Percentiles rank a stretch among this genome's conserved stretches.
These are phyloP conservation scores for Phrynosoma blainvillii DNA, from an alignment of 2,113 vertebrate species.

Conservation along the genomic window DNA sequence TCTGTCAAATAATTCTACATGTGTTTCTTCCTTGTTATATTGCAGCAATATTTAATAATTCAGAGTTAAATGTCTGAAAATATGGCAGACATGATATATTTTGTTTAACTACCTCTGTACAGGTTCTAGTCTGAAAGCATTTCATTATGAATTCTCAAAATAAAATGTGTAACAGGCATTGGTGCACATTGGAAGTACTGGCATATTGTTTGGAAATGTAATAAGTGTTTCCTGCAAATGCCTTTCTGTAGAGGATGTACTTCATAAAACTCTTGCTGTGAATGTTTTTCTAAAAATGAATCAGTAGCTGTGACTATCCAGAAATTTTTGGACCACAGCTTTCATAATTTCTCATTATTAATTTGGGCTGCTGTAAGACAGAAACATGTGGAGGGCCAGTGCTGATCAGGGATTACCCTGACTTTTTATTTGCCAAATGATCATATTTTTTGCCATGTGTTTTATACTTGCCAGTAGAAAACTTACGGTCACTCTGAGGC, in stretches of 20 bases:
- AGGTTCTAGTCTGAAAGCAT: neutral
- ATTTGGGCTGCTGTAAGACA: too few relatives aligned
- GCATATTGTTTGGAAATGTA: neutral
- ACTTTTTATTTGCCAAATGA: too few relatives aligned
- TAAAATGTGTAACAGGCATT: neutral
- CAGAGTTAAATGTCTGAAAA: neutral
- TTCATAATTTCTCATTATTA: too few relatives aligned
- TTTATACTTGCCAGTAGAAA: too few relatives aligned
- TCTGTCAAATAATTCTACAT: too few relatives aligned
- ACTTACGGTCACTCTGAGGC: too few relatives aligned
- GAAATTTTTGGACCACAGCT: too few relatives aligned
- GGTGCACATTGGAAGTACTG: neutral
- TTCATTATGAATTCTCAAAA: neutral
- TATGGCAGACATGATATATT: neutral
- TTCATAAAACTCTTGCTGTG: neutral
- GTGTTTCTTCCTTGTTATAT: neutral
- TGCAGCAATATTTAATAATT: neutral
- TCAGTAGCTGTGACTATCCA: too few relatives aligned
- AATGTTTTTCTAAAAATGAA: too few relatives aligned
- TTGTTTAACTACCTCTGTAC: neutral
- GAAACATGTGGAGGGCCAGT: too few relatives aligned
- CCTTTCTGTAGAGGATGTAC: neutral
- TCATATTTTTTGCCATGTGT: too few relatives aligned
- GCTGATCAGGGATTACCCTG: too few relatives aligned
- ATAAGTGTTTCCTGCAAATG: neutral